Base-by-base conservation (phyloP, 2,888 invertebrate genomes). In the Blastobasis adustella region DNA sequence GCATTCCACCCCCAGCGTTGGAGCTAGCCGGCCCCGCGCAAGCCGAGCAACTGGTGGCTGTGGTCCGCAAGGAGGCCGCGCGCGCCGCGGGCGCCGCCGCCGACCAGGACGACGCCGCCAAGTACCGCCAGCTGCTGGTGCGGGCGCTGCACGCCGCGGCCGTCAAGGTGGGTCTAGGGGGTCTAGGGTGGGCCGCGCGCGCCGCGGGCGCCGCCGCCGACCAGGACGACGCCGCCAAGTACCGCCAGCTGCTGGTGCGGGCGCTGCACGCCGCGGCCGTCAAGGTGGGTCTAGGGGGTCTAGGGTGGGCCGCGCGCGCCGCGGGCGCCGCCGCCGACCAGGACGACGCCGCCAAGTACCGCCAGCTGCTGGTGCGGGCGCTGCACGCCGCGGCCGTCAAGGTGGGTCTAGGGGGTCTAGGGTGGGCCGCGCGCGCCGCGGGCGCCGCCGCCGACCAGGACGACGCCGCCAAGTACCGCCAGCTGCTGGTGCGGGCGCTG, bases 91-190 rank as follows among this genome's bases (percentile, higher is more conserved):
- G 94, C 70, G 93, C 95, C 3, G 93, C 94, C 70, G 93, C 95
- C 3, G 98, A 98, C 70, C 96, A 96, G 67, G 99, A 99, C 79
- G 98, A 99, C 76, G 96, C 97, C 10, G 97, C 96, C 58, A 96
- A 95, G 82, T 99, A 99, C 82, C 90, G 98, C 0, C 98, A 98
- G 85, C 90, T 99, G 58, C 90, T 99, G 41, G 99, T 99, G 45
- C 91, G 97, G 53, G 99, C 99, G 0, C 83, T 99, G 61, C 99
- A 99, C 82, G 91, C 94, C 42, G 97, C 97, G 71, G 96, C 96
- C 51, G 94, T 98, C 65, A 97, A 97, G 89, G 90, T 90, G 63
- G 7, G 41, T 9, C 6, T 8, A 40, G 9, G 9, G 7, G 7
- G 41, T 1, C 41, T n/a, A 40, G 7, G 9, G 6, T 6, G 6